A percentile compares a stretch with the other conserved stretches of the same genome.
These are phyloP conservation scores for Scomber japonicus DNA, from an alignment of 2,113 vertebrate genomes.

Conservation along the genomic window DNA sequence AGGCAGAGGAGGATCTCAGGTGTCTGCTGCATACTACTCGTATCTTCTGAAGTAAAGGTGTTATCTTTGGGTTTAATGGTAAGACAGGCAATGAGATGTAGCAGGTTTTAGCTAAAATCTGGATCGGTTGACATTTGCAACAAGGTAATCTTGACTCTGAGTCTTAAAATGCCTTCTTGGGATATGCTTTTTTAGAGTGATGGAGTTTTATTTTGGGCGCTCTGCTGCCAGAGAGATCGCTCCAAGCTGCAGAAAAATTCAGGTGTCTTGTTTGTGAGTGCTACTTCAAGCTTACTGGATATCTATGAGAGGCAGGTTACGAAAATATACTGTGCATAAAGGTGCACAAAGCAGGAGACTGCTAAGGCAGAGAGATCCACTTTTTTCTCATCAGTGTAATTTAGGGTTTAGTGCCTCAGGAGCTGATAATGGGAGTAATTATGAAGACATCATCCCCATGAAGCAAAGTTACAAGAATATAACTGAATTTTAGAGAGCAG, in stretches of 20 bases:
- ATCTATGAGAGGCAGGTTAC: constrained; percentile 30
- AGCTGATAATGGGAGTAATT: constrained; percentile 42
- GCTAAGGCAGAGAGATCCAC: constrained; percentile 12
- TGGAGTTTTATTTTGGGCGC: constrained; percentile 51
- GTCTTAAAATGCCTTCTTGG: constrained; percentile 22
- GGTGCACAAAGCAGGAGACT: constrained; percentile 5
- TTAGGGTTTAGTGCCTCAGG: constrained; percentile 18
- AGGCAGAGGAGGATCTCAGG: constrained; percentile 30
- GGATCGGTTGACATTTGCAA: constrained; percentile 39
- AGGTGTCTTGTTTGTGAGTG: constrained; percentile 32
- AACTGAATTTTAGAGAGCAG: constrained; percentile 6
- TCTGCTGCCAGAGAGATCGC: constrained; percentile 3
- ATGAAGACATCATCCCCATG: constrained; percentile 12
- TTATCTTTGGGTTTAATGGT: constrained; percentile 27
- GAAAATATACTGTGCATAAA: constrained; percentile 12
- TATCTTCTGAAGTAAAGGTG: constrained; percentile 27
- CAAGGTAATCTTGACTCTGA: constrained; percentile 21
- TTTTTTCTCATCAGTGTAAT: constrained; percentile 34
- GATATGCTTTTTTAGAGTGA: constrained; percentile 30
- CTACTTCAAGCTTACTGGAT: constrained; percentile 43
- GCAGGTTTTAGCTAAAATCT: constrained; percentile 43
- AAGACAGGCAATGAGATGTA: constrained; percentile 21
- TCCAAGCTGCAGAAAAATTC: constrained; percentile 27
- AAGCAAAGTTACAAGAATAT: constrained; percentile 16
- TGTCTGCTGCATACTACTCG: constrained; percentile 28